These are phyloP conservation scores for Mamestra configurata DNA, from an alignment of 1,140 invertebrate genomes.

Conservation along the genomic window DNA sequence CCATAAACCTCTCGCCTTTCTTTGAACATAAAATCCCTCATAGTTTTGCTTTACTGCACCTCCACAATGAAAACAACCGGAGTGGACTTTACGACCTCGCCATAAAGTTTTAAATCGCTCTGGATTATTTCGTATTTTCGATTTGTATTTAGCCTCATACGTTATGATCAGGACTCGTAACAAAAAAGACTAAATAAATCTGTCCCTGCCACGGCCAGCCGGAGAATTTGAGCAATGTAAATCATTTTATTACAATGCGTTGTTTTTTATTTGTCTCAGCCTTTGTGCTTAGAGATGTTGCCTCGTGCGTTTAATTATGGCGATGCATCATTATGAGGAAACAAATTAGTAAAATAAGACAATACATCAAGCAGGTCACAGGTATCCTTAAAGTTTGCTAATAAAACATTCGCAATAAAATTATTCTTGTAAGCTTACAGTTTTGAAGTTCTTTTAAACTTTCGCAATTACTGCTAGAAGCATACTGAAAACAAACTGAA, in stretches of 20 bases:
- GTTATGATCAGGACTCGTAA: conserved; percentile 78
- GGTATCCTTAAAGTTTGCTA: not conserved
- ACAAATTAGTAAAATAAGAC: conserved; percentile 40
- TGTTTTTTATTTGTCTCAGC: conserved; percentile 72
- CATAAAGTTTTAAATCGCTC: conserved; percentile 66
- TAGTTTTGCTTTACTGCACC: conserved; percentile 63
- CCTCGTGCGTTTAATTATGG: conserved; percentile 53
- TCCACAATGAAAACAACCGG: conserved; percentile 58
- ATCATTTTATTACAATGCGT: conserved; percentile 82
- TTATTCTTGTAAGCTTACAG: not conserved
- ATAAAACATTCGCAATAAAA: conserved; percentile 28
- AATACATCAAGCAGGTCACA: not conserved
- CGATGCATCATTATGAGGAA: conserved; percentile 44
- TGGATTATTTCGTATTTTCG: conserved; percentile 66
- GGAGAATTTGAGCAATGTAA: conserved; percentile 83
- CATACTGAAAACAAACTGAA: not conserved
- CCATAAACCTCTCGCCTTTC: conserved; percentile 76
- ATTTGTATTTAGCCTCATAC: conserved; percentile 79
- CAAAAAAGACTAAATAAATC: conserved; percentile 82
- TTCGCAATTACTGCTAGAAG: not conserved
- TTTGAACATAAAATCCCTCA: conserved; percentile 72
- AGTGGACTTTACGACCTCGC: conserved; percentile 71
- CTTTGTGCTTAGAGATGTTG: conserved; percentile 67
- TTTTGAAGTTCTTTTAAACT: not conserved
- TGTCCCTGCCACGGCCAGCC: conserved; percentile 73